Evolutionary conservation across 2,113 vertebrate genomes (phyloP).

Genomic region (Anolis sagrei): DNA sequence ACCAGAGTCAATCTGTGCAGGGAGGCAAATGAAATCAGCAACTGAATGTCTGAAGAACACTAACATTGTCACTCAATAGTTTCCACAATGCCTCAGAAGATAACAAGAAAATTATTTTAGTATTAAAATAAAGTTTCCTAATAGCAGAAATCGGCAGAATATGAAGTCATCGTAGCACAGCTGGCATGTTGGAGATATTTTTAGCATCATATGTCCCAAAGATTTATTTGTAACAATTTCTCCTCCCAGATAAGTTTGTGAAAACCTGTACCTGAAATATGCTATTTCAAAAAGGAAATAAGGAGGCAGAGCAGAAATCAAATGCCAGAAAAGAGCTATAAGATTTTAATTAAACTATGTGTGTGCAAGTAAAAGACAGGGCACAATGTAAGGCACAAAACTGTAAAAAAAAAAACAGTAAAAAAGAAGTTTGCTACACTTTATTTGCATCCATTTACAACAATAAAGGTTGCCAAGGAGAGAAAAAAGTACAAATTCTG

Average conservation of each 20-base stretch:
- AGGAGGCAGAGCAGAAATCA: not conserved
- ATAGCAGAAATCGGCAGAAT: not conserved
- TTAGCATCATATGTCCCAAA: conserved; percentile 1
- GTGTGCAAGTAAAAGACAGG: no score
- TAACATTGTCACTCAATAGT: not conserved
- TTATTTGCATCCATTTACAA: not conserved
- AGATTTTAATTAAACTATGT: no score
- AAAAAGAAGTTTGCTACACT: not conserved
- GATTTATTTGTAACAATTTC: not conserved
- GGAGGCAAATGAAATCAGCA: conserved; percentile 42
- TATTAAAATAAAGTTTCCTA: not conserved
- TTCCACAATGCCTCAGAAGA: not conserved
- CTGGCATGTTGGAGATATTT: not conserved
- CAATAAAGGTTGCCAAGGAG: not conserved
- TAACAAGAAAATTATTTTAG: not conserved
- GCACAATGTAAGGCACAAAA: no score
- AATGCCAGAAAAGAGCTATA: not conserved
- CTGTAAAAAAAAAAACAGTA: not conserved
- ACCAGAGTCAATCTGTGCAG: conserved; percentile 86
- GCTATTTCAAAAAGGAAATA: not conserved
- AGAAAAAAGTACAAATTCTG: not conserved
- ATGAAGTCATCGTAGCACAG: not conserved
- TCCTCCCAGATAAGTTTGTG: not conserved
- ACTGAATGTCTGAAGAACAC: conserved; percentile 10
- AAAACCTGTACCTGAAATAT: not conserved